Base-by-base conservation (phyloP, 2,888 invertebrate species). In the Serrognathus titanus region DNA sequence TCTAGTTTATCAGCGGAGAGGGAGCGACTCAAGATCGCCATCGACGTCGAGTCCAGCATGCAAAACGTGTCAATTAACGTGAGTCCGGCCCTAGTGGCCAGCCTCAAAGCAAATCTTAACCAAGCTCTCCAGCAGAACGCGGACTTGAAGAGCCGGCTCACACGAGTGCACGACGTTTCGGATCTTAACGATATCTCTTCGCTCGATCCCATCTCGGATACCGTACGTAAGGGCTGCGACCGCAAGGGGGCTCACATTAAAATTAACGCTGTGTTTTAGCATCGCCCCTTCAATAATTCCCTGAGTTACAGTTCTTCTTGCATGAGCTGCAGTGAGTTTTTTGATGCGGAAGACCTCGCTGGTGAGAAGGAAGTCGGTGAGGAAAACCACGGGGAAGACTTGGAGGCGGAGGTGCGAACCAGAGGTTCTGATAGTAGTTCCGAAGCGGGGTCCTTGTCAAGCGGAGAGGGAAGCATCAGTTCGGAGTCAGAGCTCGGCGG, bases 301-400 rank as follows among this genome's bases (percentile, higher is more conserved):
- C 76, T 87, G 46, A 89, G 89, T 72, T 87, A 87, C 75, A 89
- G 89, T 70, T 90, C 89, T 20, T 89, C 89, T 0, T 86, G 89
- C 66, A 83, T 88, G 20, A 88, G 87, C 56, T 86, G 87, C 0
- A 87, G 88, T 0, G 89, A 92, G 76, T 91, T 90, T 79, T 90
- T 89, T 73, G 91, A 92, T 75, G 92, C 91, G 1, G 88, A 89
- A 71, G 90, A 90, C 64, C 74, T 80, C 40, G 70, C 72, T 7
- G 57, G 57, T 3, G 64, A 63, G 20, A 57, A 53, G 40, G 81
- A 78, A 0, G 74, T 74, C 1, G 75, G 75, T 13, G 78, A 78
- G 1, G 72, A 77, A 49, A 58, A 66, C 36, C 73, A 69, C 11
- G 71, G 69, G 45, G 72, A 74, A 56, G 74, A 76, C 63, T 55